phyloP scores from a whole-genome alignment of 1,140 invertebrate species.

The Heliconius congener region DNA sequence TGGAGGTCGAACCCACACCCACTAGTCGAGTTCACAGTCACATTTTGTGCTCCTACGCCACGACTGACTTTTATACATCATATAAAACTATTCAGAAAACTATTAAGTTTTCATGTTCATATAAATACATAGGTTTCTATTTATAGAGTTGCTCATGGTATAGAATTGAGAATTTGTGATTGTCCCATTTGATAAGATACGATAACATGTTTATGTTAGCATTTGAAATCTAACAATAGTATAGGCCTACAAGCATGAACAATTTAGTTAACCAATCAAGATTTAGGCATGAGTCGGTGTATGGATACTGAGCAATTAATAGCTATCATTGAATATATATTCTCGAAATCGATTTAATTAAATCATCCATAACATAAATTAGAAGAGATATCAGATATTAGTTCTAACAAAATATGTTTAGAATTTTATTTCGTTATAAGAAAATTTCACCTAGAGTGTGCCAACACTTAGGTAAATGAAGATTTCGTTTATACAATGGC shows the following conservation, averaged over 20 bases:
- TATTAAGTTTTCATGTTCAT: too few species aligned
- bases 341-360: not conserved
- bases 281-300: not conserved
- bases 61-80: too few species aligned
- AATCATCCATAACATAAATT: not conserved
- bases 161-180: not conserved
- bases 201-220: not conserved
- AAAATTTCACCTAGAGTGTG: not conserved
- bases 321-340: not conserved
- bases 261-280: slow-evolving; percentile 5
- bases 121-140: too few species aligned
- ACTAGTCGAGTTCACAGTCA: too few species aligned
- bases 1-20: too few species aligned
- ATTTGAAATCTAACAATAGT: slow-evolving; percentile 2
- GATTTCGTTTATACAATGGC: slow-evolving; percentile 1
- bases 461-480: slow-evolving; percentile 5
- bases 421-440: not conserved
- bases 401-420: not conserved
- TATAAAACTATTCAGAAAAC: too few species aligned
- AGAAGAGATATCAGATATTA: not conserved
- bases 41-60: too few species aligned
- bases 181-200: not conserved
- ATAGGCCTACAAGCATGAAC: not conserved
- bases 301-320: not conserved
- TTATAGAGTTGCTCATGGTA: too few species aligned